Percentiles rank a stretch among this genome's conserved stretches.
These are phyloP conservation scores for Halesus radiatus DNA, from an alignment of 1,140 invertebrate genomes.

Conservation along the genomic window DNA sequence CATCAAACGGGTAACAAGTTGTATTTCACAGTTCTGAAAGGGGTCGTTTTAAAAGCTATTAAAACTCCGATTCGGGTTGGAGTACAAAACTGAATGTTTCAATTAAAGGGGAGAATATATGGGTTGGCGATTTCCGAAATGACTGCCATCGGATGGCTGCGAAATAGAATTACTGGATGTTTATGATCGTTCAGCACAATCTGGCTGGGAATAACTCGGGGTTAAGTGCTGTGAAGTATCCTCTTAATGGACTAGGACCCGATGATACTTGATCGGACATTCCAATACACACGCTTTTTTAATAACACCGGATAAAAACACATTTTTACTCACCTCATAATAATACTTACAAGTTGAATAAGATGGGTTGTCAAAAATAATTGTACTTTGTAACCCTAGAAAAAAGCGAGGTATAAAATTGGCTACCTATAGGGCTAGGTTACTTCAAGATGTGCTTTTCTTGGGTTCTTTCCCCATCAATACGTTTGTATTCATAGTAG, in stretches of 20 bases:
- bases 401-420: no score
- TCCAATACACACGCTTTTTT: not conserved
- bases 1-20: constrained; percentile 2
- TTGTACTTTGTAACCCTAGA: no score
- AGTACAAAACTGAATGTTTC: constrained; percentile 15
- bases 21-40: not conserved
- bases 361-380: no score
- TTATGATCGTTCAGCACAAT: constrained; percentile 7
- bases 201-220: not conserved
- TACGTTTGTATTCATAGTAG: no score
- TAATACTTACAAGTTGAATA: no score
- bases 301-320: no score
- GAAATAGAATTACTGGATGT: constrained; percentile 19
- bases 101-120: not conserved
- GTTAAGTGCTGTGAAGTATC: not conserved
- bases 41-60: not conserved
- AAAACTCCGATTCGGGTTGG: not conserved
- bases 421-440: no score
- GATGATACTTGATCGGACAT: constrained; percentile 4
- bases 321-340: no score
- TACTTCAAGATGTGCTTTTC: no score
- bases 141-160: not conserved
- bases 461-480: no score
- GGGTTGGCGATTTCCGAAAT: constrained; percentile 28
- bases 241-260: constrained; percentile 10